Base-by-base conservation (phyloP, 2,888 invertebrate species). In the Cynaeus angustus region DNA sequence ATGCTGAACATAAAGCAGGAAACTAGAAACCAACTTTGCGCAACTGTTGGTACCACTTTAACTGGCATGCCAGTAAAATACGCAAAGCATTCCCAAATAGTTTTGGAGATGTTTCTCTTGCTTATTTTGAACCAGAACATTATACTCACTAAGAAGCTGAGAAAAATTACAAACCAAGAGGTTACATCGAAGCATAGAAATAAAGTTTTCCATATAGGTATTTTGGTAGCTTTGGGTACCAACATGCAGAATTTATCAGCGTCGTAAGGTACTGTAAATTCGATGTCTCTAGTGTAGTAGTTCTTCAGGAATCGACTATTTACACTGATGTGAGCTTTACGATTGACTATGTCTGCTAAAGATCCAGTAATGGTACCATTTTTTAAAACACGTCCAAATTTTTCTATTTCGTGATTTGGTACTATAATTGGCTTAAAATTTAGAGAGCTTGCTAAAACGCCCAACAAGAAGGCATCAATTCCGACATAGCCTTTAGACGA, bases 161-260 rank as follows among this genome's bases (percentile, higher is more conserved):
- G 14, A 12, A 45, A n/a, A 46, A 59, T 59, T 2, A 5, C 13
- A 13, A 7, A 13, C 59, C 59, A 59, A 46, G 46, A 16, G 13
- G 8, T 2, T 13, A 1, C 13, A 30, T 13, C 14, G 67, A 84
- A 84, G 38, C 83, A 81, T 33, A 80, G 73, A 66, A 85, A 84
- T 1, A 84, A 79, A 9, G 81, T 79, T 56, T 82, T 72, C 84
- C 84, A 86, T 37, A 83, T 78, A 0, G 86, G 85, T 33, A 84
- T 80, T 56, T 75, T 74, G 21, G 68, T 56, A 2, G 86, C 79
- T 76, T 85, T 84, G 0, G 85, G 85, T 1, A 84, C 83, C 1
- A 85, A 74, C 7, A 86, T 73, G 68, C 86, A 86, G 28, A 86
- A 76, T 48, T 81, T 74, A 64, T 86, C 86, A 64, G 77, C 66